phyloP scores from a whole-genome alignment of 2,113 vertebrate species.

The Mus spicilegus region DNA sequence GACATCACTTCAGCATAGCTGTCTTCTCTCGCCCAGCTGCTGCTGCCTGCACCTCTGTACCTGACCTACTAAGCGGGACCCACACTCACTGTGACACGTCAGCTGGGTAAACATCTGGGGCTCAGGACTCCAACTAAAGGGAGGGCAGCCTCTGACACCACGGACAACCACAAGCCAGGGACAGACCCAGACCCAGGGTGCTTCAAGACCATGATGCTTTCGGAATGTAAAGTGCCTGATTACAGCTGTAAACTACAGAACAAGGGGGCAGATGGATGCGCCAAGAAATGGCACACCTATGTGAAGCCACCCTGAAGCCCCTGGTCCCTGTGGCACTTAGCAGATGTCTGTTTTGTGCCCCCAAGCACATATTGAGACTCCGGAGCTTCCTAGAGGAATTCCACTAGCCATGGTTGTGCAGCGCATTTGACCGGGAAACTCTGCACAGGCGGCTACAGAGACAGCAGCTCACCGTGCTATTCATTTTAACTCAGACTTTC shows the following conservation, averaged over 20 bases:
- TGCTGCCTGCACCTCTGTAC: not conserved
- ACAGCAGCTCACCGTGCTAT: not conserved
- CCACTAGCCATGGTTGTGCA: accelerated
- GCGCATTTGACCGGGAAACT: not conserved
- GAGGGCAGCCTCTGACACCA: not conserved
- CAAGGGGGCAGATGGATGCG: no score
- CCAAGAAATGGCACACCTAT: not conserved
- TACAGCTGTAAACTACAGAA: not conserved
- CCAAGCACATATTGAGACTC: not conserved
- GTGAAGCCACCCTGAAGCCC: not conserved
- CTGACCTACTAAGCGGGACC: not conserved
- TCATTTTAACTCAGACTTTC: not conserved
- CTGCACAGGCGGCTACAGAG: accelerated
- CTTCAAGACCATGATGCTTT: not conserved
- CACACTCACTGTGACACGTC: not conserved
- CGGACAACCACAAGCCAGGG: not conserved
- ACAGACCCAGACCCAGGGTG: no score
- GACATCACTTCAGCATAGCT: not conserved
- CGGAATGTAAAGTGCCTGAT: not conserved
- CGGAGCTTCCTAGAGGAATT: no score
- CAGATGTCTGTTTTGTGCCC: not conserved
- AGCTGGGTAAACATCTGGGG: not conserved
- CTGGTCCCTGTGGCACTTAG: not conserved
- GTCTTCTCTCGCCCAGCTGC: not conserved
- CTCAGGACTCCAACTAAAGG: not conserved